Evolutionary conservation across 2,113 vertebrate genomes (phyloP), one percentile per base, ranked within the genome.

Genomic region (Dasyurus viverrinus): DNA sequence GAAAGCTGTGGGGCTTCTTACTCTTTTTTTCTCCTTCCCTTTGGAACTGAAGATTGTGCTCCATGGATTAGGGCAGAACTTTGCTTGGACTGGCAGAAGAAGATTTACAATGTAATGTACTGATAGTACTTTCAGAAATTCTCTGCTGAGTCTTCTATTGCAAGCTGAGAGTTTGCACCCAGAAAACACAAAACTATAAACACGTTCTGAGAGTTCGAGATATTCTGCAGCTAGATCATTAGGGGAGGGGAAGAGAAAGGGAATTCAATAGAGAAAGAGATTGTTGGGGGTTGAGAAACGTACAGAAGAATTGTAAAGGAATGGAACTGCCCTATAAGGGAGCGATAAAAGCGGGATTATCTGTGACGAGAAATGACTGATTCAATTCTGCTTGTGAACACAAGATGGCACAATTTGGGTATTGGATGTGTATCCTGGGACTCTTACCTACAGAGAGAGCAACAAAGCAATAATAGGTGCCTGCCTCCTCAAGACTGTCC

Each of bases 351-450:
- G 55, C 25, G n/a, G 92, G 16, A 48, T 14, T 47, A 50, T 53
- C 54, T 0, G 8, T 0, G 89, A 53, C 2, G 0, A 1, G 47
- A 24, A 92, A 2, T 0, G 47, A 52, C 50, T 55, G 1, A 19
- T 7, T 2, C 52, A 0, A 7, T 53, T 57, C 27, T 95, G 42
- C 36, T 46, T 92, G 36, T 55, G 60, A 92, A 95, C 98, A 96
- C 98, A 53, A 97, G 98, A 89, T 97, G 98, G 98, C 93, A 57
- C 97, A 95, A 48, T 96, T 90, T 53, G 68, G 46, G 47, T 54
- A 46, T 94, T n/a, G 12, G 54, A 27, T 84, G 5, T 42, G 4
- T 84, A 42, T 84, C 16, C n/a, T 42, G 36, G 16, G 60, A 19
- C 30, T 57, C 26, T 68, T 36, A 30, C 60, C 30, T 76, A 14